A percentile compares a stretch with the other conserved stretches of the same genome.
These are phyloP conservation scores for Amphipoea oculea DNA, from an alignment of 2,888 invertebrate genomes.

Conservation along the genomic window DNA sequence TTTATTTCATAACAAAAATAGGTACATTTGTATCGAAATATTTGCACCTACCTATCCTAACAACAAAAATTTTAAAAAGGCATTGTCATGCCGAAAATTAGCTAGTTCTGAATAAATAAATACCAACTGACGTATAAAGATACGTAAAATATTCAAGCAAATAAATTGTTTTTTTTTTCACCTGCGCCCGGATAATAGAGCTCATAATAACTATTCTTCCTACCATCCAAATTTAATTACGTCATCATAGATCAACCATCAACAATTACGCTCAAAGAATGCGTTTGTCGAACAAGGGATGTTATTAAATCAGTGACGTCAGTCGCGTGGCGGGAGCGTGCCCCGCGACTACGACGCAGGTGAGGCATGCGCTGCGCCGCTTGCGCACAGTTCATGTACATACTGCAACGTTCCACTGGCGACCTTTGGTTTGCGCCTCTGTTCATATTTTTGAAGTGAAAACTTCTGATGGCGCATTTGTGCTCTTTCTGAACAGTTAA, in stretches of 20 bases:
- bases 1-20: too few relatives aligned
- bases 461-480: too few relatives aligned
- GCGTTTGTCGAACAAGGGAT: constrained; percentile 53
- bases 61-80: too few relatives aligned
- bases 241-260: constrained; percentile 42
- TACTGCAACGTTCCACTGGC: constrained; percentile 41
- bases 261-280: constrained; percentile 46
- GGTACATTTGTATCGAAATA: too few relatives aligned
- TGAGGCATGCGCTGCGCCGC: constrained; percentile 64
- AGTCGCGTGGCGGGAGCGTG: constrained; percentile 65
- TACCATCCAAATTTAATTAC: constrained; percentile 44
- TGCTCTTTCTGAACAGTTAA: too few relatives aligned
- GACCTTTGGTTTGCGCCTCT: constrained; percentile 20
- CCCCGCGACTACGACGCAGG: constrained; percentile 61
- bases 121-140: neutral
- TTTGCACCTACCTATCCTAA: too few relatives aligned
- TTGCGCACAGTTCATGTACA: constrained; percentile 48
- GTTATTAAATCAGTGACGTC: constrained; percentile 64
- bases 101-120: neutral
- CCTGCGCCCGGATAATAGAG: neutral
- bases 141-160: neutral
- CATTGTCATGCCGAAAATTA: too few relatives aligned
- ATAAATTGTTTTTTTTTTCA: neutral
- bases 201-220: neutral
- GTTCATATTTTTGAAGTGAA: neutral